Evolutionary conservation across 2,888 invertebrate genomes (phyloP).

Genomic region (Phaonia tiefii): DNA sequence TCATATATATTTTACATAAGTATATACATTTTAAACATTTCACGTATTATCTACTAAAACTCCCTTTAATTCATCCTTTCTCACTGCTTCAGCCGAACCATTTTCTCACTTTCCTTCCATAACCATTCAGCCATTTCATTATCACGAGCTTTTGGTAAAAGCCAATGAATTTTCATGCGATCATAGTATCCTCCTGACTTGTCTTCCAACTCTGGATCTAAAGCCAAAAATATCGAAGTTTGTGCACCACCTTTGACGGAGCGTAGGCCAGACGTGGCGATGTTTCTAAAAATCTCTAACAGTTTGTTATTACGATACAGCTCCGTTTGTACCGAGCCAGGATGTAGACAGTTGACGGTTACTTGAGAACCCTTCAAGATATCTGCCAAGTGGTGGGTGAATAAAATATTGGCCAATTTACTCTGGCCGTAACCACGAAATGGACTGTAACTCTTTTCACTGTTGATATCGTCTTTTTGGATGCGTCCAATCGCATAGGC

Average conservation of each 20-base stretch:
- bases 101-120: slow-evolving; percentile 56
- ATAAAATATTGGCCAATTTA: slow-evolving; percentile 90
- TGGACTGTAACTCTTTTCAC: slow-evolving; percentile 84
- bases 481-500: slow-evolving; percentile 86
- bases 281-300: background rate
- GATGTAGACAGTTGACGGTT: slow-evolving; percentile 57
- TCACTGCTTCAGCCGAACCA: slow-evolving; percentile 49
- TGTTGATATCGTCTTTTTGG: slow-evolving; percentile 87
- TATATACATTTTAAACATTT: too few relatives aligned
- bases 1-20: too few relatives aligned
- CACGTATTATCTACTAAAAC: too few relatives aligned
- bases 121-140: slow-evolving; percentile 63
- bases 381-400: slow-evolving; percentile 80
- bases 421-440: slow-evolving; percentile 87
- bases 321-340: slow-evolving; percentile 55
- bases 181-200: slow-evolving; percentile 55
- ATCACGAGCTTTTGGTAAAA: slow-evolving; percentile 44
- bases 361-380: slow-evolving; percentile 29
- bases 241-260: slow-evolving; percentile 54
- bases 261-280: slow-evolving; percentile 22
- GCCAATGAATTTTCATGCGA: slow-evolving; percentile 39
- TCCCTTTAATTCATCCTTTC: background rate
- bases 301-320: slow-evolving; percentile 45
- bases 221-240: slow-evolving; percentile 54
- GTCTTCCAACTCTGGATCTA: slow-evolving; percentile 51